phyloP scores from a whole-genome alignment of 2,888 invertebrate species.

The Margaritifera margaritifera region DNA sequence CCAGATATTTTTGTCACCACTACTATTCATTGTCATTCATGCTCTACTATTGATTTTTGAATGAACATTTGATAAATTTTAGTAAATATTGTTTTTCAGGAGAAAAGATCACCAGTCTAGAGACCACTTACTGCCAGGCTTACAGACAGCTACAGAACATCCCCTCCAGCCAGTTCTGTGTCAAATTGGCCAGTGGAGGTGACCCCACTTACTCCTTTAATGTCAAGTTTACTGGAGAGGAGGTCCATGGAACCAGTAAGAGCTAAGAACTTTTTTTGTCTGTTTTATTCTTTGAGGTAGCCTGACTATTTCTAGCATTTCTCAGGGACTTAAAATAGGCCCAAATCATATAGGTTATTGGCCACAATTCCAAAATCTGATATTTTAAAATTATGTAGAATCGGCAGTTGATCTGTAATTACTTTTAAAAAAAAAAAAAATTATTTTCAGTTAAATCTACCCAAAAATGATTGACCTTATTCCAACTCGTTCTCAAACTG shows the following conservation, averaged over 20 bases:
- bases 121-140: conserved; percentile 68
- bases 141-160: conserved; percentile 66
- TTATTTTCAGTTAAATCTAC: too few species aligned
- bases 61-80: not conserved
- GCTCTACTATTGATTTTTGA: not conserved
- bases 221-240: conserved; percentile 71
- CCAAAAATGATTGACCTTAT: too few species aligned
- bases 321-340: too few species aligned
- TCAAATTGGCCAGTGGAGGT: conserved; percentile 70
- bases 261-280: not conserved
- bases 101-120: conserved; percentile 37
- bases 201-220: conserved; percentile 73
- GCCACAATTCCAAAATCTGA: too few species aligned
- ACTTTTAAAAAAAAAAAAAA: too few species aligned
- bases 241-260: conserved; percentile 73
- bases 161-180: conserved; percentile 70
- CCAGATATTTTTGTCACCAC: too few species aligned
- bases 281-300: conserved; percentile 1
- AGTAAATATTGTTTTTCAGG: conserved; percentile 24
- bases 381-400: too few species aligned
- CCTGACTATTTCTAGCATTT: not conserved
- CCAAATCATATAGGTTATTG: too few species aligned
- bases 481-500: too few species aligned
- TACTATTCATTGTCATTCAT: too few species aligned
- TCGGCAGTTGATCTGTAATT: too few species aligned